These are phyloP conservation scores for Nasonia longicornis DNA, from an alignment of 1,140 invertebrate species.

Conservation along the genomic window DNA sequence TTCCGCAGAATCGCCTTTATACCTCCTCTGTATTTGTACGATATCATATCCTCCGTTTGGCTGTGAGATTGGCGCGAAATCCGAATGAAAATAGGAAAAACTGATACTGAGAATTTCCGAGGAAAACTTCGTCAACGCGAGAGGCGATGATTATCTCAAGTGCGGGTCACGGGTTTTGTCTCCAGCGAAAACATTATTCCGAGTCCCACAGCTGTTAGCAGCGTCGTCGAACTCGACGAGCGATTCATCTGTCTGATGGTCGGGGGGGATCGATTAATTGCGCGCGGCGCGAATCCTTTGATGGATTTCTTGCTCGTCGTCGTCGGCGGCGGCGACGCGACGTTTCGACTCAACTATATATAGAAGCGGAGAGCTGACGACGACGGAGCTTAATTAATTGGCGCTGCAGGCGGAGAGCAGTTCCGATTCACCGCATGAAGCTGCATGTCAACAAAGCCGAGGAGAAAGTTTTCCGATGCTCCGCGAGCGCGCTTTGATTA, in stretches of 20 bases:
- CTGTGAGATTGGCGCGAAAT: no score
- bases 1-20: no score
- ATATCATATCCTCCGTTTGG: no score
- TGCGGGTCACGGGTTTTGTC: no score
- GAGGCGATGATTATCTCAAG: no score
- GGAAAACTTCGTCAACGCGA: no score
- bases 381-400: not conserved
- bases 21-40: no score
- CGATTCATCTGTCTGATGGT: not conserved
- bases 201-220: no score
- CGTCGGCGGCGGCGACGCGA: not conserved
- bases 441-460: not conserved
- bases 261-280: not conserved
- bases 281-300: not conserved
- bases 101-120: no score
- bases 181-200: no score
- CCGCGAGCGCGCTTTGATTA: not conserved
- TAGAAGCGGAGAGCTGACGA: not conserved
- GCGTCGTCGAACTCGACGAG: not conserved
- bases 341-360: not conserved
- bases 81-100: no score
- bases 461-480: not conserved
- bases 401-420: not conserved
- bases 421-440: not conserved
- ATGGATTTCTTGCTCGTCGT: slow-evolving; percentile 2